Evolutionary conservation across 2,888 invertebrate genomes (phyloP), one percentile per base, ranked within the genome.

Genomic region (Parnassius smintheus): DNA sequence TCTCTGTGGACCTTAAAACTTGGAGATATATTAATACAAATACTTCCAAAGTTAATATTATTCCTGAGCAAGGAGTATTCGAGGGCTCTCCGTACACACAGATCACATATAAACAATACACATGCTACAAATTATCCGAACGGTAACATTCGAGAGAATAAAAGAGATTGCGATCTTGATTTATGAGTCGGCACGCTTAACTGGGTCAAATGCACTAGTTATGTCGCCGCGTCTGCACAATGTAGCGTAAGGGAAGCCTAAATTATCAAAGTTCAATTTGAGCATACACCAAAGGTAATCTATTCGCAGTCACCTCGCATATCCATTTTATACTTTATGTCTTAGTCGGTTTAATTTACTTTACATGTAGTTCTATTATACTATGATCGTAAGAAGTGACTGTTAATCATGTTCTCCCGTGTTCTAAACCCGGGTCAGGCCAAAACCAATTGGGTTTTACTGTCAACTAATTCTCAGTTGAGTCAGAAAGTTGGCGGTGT

Each of bases 201-300:
- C 44, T 65, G 48, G 66, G 66, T 66, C 66, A 60, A 54, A 62
- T 61, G 56, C 62, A 62, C 56, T 51, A 22, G 59, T 53, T 49
- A 49, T 54, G 58, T 54, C 55, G 53, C 56, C 56, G 59, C 53
- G 53, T 13, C 48, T 64, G 58, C 59, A 65, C 66, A 65, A 46
- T 62, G 62, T 60, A 65, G 59, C 41, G 51, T 56, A 53, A 50
- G 61, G 54, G 52, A 18, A 50, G 62, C 59, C 59, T 65, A 64
- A 65, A 67, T 67, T 58, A 63, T 65, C 66, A 59, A 66, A 66
- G 57, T 67, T 65, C 56, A 67, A 65, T 61, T 60, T 58, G 11
- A 59, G 61, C 65, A 58, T 64, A 56, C 62, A 64, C 58, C 56
- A n/a, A 57, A 65, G 53, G 60, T 62, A 49, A 60, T 66, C 65